Evolutionary conservation across 64 coral and sea anemone genomes (phyloP).

Genomic region (Pocillopora verrucosa): DNA sequence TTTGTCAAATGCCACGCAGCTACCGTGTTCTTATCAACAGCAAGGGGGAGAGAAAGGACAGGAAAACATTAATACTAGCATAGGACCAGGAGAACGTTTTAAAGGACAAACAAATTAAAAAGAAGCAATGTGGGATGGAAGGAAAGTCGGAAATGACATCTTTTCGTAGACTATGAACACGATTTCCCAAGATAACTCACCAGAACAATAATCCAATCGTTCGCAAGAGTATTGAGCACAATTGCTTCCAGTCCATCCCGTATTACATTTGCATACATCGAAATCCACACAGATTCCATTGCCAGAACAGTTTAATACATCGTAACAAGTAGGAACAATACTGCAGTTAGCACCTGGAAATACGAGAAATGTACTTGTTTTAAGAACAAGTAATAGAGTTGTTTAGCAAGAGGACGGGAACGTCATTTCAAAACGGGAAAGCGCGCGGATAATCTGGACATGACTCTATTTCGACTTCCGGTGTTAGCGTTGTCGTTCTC

Average conservation of each 20-base stretch:
- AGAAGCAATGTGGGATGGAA: neutral
- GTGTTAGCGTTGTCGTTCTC: no score
- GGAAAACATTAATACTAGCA: neutral
- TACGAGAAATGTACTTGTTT: neutral
- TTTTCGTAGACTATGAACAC: no score
- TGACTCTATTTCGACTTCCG: no score
- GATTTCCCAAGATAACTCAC: neutral
- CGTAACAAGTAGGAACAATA: constrained; percentile 12
- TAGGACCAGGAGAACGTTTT: neutral
- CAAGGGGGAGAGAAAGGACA: neutral
- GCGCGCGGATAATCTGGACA: no score
- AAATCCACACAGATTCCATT: constrained; percentile 51
- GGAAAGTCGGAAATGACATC: neutral
- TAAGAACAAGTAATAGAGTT: no score
- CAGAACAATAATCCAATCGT: constrained; percentile 57
- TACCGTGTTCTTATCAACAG: constrained; percentile 25
- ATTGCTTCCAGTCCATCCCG: constrained; percentile 67
- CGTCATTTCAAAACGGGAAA: no score
- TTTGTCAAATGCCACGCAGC: constrained; percentile 44
- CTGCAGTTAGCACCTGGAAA: neutral
- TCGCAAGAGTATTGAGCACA: constrained; percentile 65
- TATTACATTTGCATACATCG: constrained; percentile 58
- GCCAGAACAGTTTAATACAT: constrained; percentile 50
- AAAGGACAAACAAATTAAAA: no score
- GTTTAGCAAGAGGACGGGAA: no score